Percentiles rank a stretch among this genome's conserved stretches.
Evolutionary conservation across 2,888 invertebrate genomes (phyloP).

Genomic region (Phaonia tiefii): DNA sequence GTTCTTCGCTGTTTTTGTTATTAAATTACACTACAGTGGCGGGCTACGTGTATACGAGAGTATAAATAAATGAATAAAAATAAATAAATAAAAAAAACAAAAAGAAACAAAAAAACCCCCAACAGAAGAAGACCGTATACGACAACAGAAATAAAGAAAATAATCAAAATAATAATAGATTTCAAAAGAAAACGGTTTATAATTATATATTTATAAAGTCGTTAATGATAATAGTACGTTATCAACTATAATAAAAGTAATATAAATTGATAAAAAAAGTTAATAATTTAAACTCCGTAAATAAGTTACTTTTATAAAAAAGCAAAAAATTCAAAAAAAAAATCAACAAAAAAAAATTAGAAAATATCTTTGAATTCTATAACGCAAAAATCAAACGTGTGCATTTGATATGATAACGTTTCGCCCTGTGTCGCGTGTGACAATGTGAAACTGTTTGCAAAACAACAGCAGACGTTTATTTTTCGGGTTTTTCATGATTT

Average conservation of each 20-base stretch:
- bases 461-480: slow-evolving; percentile 13
- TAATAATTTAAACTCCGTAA: neutral
- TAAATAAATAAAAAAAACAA: neutral
- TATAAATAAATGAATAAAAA: slow-evolving; percentile 39
- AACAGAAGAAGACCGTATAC: slow-evolving; percentile 21
- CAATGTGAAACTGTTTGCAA: slow-evolving; percentile 37
- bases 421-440: too few relatives aligned
- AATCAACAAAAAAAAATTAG: slow-evolving; percentile 2
- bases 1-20: slow-evolving; percentile 31
- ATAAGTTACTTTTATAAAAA: neutral
- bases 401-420: too few relatives aligned
- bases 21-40: slow-evolving; percentile 22
- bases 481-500: slow-evolving; percentile 15
- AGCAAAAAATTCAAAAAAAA: neutral
- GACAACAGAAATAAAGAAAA: neutral
- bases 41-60: slow-evolving; percentile 11
- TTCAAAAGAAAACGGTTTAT: neutral
- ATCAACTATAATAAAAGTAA: too few relatives aligned
- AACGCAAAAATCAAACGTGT: too few relatives aligned
- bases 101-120: slow-evolving; percentile 35
- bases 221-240: too few relatives aligned
- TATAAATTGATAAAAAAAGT: too few relatives aligned
- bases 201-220: neutral
- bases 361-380: slow-evolving; percentile 21
- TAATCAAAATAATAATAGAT: slow-evolving; percentile 5